Percentiles rank a stretch among this genome's conserved stretches.
phyloP scores from a whole-genome alignment of 2,888 invertebrate species.

The Andrena bucephala region DNA sequence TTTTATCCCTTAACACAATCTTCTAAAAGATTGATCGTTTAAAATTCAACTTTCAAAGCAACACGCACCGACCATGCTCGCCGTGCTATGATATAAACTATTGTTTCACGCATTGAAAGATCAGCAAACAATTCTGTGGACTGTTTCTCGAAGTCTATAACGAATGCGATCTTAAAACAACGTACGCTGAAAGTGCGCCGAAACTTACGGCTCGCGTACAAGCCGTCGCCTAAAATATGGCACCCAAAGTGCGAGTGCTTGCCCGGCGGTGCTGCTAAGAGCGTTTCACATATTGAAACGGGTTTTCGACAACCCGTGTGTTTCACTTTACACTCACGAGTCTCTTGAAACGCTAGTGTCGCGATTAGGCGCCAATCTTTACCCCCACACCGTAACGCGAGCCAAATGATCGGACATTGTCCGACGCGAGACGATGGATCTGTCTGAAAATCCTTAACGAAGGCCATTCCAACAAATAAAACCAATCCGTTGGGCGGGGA shows the following conservation, averaged over 20 bases:
- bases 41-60: too few species aligned
- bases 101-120: too few species aligned
- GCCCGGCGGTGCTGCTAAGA: too few species aligned
- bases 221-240: too few species aligned
- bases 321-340: conserved; percentile 24
- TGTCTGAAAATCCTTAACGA: neutral
- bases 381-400: too few species aligned
- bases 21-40: too few species aligned
- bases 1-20: too few species aligned
- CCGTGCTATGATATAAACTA: too few species aligned
- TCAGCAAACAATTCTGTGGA: neutral
- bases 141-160: neutral
- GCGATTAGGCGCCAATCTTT: conserved; percentile 10
- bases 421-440: neutral
- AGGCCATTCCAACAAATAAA: neutral
- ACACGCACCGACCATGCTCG: too few species aligned
- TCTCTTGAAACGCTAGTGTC: conserved; percentile 30
- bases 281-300: conserved; percentile 50
- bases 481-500: neutral
- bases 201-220: neutral
- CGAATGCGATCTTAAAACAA: conserved; percentile 21
- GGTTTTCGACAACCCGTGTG: conserved; percentile 31
- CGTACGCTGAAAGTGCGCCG: neutral
- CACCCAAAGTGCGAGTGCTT: too few species aligned
- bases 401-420: neutral